These are phyloP conservation scores for Timema podura DNA, from an alignment of 2,888 invertebrate species.

Conservation along the genomic window DNA sequence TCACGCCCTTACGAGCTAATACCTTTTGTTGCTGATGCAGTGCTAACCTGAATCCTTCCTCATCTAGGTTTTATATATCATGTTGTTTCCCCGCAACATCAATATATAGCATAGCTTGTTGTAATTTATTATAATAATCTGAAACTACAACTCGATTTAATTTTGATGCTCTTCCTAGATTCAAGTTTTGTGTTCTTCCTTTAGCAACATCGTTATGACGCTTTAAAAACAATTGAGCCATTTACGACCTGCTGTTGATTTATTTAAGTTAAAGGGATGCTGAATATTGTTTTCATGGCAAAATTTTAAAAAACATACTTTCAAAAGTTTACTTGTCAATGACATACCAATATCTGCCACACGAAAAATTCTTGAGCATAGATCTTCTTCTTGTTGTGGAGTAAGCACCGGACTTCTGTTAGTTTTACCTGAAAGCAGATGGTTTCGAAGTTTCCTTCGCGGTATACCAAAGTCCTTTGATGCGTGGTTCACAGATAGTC, in stretches of 20 bases:
- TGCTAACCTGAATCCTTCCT: not conserved
- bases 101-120: not conserved
- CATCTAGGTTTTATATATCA: not conserved
- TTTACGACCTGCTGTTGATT: not conserved
- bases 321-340: not conserved
- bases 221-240: not conserved
- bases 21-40: no score
- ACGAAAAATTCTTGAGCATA: not conserved
- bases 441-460: not conserved
- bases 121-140: constrained; percentile 1
- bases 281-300: not conserved
- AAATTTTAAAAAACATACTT: not conserved
- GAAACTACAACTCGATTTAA: not conserved
- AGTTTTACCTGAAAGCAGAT: not conserved
- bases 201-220: not conserved
- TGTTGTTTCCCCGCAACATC: not conserved
- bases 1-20: not conserved
- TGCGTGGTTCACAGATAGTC: constrained; percentile 1
- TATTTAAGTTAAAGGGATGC: not conserved
- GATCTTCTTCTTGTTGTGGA: not conserved
- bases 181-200: not conserved
- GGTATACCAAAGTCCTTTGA: not conserved
- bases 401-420: constrained; percentile 6
- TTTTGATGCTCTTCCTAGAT: not conserved
- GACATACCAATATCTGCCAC: not conserved